Conservation (phyloP, 2,888 invertebrate genomes). For the Agrotis clavis region DNA sequence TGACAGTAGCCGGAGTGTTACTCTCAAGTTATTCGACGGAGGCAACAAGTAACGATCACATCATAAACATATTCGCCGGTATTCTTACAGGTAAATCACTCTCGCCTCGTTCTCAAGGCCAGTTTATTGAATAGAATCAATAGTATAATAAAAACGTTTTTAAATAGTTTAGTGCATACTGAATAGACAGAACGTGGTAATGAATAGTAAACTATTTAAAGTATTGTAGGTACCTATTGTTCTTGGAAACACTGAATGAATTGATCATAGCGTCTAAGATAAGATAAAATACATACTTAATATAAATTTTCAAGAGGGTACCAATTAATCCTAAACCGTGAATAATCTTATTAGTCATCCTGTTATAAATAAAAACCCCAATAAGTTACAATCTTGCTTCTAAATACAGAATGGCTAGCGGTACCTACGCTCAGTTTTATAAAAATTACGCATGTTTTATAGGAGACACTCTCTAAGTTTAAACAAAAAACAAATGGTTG, state of each 20-base stretch:
- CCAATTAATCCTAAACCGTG: not conserved
- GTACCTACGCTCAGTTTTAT: not conserved
- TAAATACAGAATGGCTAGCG: not conserved
- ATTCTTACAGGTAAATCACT: conserved; percentile 87
- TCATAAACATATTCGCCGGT: conserved; percentile 89
- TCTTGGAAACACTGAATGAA: conserved; percentile 41
- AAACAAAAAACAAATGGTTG: not conserved
- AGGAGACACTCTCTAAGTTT: not conserved
- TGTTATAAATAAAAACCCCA: conserved; percentile 4
- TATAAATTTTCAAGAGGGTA: not conserved
- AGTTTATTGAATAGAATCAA: conserved; percentile 40
- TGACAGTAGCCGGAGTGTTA: conserved; percentile 91
- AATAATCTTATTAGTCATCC: conserved; percentile 3
- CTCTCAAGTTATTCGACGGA: conserved; percentile 89
- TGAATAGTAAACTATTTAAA: conserved; percentile 37
- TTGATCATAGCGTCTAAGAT: conserved; percentile 20
- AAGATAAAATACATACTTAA: conserved; percentile 1
- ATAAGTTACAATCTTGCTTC: not conserved
- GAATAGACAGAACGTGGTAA: conserved; percentile 33
- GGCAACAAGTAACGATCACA: conserved; percentile 84
- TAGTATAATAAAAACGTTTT: conserved; percentile 54
- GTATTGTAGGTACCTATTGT: conserved; percentile 9
- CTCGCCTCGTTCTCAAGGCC: conserved; percentile 56
- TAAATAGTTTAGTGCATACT: conserved; percentile 51
- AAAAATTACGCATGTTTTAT: not conserved